Conservation (phyloP, 2,888 invertebrate genomes). For the Drosophila yooni region DNA sequence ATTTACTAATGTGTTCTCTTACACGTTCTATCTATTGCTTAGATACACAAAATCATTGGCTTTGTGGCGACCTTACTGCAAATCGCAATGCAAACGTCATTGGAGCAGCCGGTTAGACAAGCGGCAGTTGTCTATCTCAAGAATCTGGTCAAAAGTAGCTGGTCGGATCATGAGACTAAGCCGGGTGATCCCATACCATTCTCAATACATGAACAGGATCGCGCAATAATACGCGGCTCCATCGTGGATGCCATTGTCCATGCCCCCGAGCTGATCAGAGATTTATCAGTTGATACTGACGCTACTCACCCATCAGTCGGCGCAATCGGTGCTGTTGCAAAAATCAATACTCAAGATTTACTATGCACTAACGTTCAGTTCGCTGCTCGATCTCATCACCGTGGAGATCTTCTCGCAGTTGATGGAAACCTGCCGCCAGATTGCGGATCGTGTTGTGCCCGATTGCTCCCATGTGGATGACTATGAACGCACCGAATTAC, state of each 20-base stretch:
- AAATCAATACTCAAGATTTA: constrained; percentile 96
- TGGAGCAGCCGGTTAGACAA: constrained; percentile 96
- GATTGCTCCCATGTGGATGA: constrained; percentile 93
- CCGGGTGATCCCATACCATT: constrained; percentile 91
- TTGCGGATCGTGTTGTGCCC: constrained; percentile 94
- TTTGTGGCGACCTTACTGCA: constrained; percentile 97
- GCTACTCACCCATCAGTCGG: constrained; percentile 93
- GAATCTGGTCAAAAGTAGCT: constrained; percentile 94
- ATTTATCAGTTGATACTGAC: constrained; percentile 93
- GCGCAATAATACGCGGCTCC: constrained; percentile 95
- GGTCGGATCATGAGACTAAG: constrained; percentile 93
- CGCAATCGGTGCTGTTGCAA: constrained; percentile 95
- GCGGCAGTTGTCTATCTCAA: constrained; percentile 98
- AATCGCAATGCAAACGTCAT: constrained; percentile 95
- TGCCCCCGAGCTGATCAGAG: constrained; percentile 92
- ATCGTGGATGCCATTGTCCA: constrained; percentile 98
- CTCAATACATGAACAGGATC: constrained; percentile 97
- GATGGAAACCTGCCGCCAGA: constrained; percentile 95
- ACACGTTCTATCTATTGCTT: constrained; percentile 52
- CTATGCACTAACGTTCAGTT: constrained; percentile 93
- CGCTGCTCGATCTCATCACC: constrained; percentile 93
- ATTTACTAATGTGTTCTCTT: constrained; percentile 33
- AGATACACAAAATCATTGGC: constrained; percentile 98
- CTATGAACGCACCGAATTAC: constrained; percentile 94
- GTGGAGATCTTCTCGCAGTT: constrained; percentile 96